Evolutionary conservation across 2,113 vertebrate species (phyloP).

Genomic region (Promerops cafer): DNA sequence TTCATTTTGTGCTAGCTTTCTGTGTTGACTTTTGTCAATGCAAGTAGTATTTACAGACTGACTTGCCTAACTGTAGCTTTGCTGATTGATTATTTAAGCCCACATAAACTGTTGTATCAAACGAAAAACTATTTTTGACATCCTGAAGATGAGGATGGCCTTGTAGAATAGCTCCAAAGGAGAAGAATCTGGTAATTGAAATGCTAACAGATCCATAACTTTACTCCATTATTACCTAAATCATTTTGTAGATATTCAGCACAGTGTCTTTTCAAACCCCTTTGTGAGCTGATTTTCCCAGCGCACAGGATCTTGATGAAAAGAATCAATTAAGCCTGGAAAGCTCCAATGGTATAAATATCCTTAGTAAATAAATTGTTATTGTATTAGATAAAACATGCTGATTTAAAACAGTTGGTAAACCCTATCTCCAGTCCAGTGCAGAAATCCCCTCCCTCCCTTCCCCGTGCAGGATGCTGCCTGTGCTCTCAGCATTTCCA

Average conservation of each 20-base stretch:
- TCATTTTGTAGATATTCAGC: constrained; percentile 6
- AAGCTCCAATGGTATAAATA: constrained; percentile 39
- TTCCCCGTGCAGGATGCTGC: background rate
- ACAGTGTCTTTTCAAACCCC: background rate
- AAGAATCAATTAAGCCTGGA: constrained; percentile 54
- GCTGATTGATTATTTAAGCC: constrained; percentile 29
- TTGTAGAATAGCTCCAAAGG: background rate
- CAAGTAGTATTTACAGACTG: background rate
- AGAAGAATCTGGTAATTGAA: constrained; percentile 38
- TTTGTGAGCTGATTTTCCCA: constrained; percentile 30
- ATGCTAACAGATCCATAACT: constrained; percentile 39
- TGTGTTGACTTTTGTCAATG: background rate
- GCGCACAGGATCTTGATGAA: constrained; percentile 40
- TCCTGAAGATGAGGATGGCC: background rate
- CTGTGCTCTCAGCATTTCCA: constrained; percentile 24
- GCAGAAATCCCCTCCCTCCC: constrained; percentile 18
- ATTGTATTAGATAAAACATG: constrained; percentile 62
- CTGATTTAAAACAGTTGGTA: constrained; percentile 69
- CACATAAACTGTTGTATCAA: background rate
- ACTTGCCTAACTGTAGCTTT: background rate
- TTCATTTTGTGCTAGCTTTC: background rate
- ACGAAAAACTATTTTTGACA: constrained; percentile 11
- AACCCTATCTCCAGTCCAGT: constrained; percentile 8
- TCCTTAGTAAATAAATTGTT: constrained; percentile 63
- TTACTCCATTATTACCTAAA: constrained; percentile 24